Conservation (phyloP, 2,888 invertebrate species). For the Caenorhabditis doughertyi region DNA sequence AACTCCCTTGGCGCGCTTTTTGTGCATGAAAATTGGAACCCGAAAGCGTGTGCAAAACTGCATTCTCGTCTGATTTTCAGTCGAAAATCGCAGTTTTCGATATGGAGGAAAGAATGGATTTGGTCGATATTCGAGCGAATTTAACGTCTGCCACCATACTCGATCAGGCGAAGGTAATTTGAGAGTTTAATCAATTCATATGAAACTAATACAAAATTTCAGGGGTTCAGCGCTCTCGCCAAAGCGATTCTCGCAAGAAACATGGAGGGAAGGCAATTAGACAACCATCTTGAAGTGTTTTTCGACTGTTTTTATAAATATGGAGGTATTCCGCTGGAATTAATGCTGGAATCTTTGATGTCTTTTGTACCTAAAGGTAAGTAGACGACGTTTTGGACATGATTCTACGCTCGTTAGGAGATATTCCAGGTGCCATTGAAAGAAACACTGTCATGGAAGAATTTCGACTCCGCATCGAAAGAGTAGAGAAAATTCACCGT, state of each 20-base stretch:
- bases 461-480: background rate
- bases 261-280: background rate
- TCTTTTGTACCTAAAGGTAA: conserved; percentile 8
- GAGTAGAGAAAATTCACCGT: background rate
- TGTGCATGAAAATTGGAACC: conserved; percentile 42
- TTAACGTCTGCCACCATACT: background rate
- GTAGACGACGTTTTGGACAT: no score
- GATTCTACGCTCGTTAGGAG: no score
- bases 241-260: background rate
- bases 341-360: conserved; percentile 17
- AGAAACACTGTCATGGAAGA: background rate
- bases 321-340: conserved; percentile 1
- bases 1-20: conserved; percentile 9
- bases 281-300: conserved; percentile 4
- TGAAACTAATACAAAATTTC: conserved; percentile 17
- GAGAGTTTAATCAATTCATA: background rate
- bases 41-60: background rate
- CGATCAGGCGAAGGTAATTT: conserved; percentile 17
- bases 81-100: conserved; percentile 2
- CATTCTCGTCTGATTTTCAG: conserved; percentile 7
- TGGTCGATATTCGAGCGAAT: conserved; percentile 25
- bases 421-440: background rate
- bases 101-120: background rate
- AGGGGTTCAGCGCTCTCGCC: conserved; percentile 39
- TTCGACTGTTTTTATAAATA: conserved; percentile 41